phyloP scores from a whole-genome alignment of 2,888 invertebrate species.

The Hydriomena furcata region DNA sequence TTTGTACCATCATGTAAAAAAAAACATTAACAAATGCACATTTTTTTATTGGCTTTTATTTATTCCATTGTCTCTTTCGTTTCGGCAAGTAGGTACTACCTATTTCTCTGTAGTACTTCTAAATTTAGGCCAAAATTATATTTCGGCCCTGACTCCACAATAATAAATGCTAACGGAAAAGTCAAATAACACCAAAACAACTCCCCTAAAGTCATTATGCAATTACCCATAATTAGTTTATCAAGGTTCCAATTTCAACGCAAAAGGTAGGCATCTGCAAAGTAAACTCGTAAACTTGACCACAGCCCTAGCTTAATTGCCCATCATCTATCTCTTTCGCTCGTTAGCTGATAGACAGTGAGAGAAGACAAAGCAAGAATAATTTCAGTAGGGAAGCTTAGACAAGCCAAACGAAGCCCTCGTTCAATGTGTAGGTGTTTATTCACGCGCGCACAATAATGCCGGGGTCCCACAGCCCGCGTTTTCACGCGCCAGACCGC shows the following conservation, averaged over 20 bases:
- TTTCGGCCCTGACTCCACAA: background rate
- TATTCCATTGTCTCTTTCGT: too few relatives aligned
- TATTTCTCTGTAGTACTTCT: too few relatives aligned
- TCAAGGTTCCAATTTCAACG: conserved; percentile 40
- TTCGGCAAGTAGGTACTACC: too few relatives aligned
- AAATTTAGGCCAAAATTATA: background rate
- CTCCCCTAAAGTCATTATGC: conserved; percentile 40
- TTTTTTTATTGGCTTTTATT: too few relatives aligned
- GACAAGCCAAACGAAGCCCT: background rate
- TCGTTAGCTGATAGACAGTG: conserved; percentile 38
- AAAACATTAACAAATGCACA: too few relatives aligned
- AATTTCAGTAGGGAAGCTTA: conserved; percentile 8
- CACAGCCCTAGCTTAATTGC: conserved; percentile 60
- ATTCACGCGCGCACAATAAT: too few relatives aligned
- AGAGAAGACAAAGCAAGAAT: conserved; percentile 2
- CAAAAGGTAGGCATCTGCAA: conserved; percentile 41
- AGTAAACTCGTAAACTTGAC: conserved; percentile 54
- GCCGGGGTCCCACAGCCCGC: too few relatives aligned
- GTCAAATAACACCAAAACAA: conserved; percentile 25
- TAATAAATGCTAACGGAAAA: conserved; percentile 14
- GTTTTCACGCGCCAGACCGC: too few relatives aligned
- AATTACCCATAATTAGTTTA: conserved; percentile 49
- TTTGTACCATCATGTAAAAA: too few relatives aligned
- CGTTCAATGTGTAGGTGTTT: too few relatives aligned
- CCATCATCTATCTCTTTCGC: conserved; percentile 50